A percentile compares a stretch with the other conserved stretches of the same genome.
These are phyloP conservation scores for Samia ricini DNA, from an alignment of 1,140 invertebrate genomes.

Conservation along the genomic window DNA sequence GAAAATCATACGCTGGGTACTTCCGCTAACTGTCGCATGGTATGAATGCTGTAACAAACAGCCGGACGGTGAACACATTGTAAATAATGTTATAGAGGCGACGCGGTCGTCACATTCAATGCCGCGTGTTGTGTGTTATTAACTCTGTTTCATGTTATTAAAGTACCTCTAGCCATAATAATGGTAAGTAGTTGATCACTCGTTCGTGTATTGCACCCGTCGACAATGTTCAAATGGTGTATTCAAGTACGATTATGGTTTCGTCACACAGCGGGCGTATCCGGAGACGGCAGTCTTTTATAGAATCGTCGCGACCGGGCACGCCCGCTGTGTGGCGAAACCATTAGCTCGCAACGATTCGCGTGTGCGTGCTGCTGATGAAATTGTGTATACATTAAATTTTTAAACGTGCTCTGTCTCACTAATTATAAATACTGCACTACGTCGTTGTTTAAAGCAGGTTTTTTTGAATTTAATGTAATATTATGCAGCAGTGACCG, in stretches of 20 bases:
- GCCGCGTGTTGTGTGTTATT: slow-evolving; percentile 43
- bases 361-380: slow-evolving; percentile 4
- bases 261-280: no score
- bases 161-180: slow-evolving; percentile 67
- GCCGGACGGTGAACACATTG: neutral
- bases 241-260: slow-evolving; percentile 52
- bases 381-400: slow-evolving; percentile 23
- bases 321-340: no score
- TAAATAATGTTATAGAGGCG: slow-evolving; percentile 1
- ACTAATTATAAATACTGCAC: slow-evolving; percentile 7
- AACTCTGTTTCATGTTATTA: slow-evolving; percentile 54
- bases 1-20: neutral
- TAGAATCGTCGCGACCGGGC: no score
- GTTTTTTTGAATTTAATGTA: slow-evolving; percentile 34
- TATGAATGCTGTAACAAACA: neutral
- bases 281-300: no score
- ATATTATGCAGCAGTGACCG: neutral
- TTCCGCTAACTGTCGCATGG: neutral
- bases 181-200: slow-evolving; percentile 74
- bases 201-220: slow-evolving; percentile 76
- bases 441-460: slow-evolving; percentile 17
- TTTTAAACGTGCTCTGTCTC: slow-evolving; percentile 31
- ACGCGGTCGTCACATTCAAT: slow-evolving; percentile 11
- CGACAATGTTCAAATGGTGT: slow-evolving; percentile 62
- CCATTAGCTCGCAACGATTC: no score